A percentile compares a stretch with the other conserved stretches of the same genome.
Conservation (phyloP, 1,140 invertebrate species). For the Daktulosphaira vitifoliae region DNA sequence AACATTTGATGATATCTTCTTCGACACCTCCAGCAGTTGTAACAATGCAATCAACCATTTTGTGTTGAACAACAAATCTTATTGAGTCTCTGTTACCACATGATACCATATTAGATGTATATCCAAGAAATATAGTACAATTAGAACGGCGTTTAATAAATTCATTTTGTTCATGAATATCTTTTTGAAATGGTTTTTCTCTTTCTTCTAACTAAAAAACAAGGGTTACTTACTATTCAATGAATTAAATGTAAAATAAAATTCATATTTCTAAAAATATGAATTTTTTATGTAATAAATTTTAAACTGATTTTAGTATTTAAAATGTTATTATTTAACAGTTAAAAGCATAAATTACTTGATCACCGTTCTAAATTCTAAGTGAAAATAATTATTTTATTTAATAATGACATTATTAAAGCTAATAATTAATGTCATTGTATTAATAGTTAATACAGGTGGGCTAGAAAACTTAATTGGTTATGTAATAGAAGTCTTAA, state of each 20-base stretch:
- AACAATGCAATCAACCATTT: slow-evolving; percentile 89
- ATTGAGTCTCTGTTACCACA: slow-evolving; percentile 89
- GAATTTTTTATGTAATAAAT: too few relatives aligned
- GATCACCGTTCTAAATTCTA: too few relatives aligned
- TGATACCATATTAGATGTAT: slow-evolving; percentile 96
- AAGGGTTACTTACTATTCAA: too few relatives aligned
- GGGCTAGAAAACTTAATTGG: too few relatives aligned
- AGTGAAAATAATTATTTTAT: too few relatives aligned
- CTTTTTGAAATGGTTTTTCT: slow-evolving; percentile 56
- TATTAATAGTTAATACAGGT: too few relatives aligned
- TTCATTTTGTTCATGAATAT: slow-evolving; percentile 65
- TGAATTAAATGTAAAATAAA: too few relatives aligned
- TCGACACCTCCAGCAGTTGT: slow-evolving; percentile 97
- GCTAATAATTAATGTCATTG: too few relatives aligned
- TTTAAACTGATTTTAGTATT: slow-evolving; percentile 34
- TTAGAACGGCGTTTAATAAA: slow-evolving; percentile 68
- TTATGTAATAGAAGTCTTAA: too few relatives aligned
- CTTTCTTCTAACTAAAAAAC: slow-evolving; percentile 49
- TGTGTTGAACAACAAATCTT: slow-evolving; percentile 80
- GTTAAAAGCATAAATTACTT: too few relatives aligned
- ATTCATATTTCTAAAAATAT: too few relatives aligned
- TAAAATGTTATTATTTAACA: neutral
- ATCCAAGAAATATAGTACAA: slow-evolving; percentile 96
- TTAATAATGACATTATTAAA: too few relatives aligned
- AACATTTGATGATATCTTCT: slow-evolving; percentile 98